Evolutionary conservation across 2,797 vertebrate genomes (phyloP), one percentile per base, ranked within the genome.

Genomic region (Anguilla marmorata): DNA sequence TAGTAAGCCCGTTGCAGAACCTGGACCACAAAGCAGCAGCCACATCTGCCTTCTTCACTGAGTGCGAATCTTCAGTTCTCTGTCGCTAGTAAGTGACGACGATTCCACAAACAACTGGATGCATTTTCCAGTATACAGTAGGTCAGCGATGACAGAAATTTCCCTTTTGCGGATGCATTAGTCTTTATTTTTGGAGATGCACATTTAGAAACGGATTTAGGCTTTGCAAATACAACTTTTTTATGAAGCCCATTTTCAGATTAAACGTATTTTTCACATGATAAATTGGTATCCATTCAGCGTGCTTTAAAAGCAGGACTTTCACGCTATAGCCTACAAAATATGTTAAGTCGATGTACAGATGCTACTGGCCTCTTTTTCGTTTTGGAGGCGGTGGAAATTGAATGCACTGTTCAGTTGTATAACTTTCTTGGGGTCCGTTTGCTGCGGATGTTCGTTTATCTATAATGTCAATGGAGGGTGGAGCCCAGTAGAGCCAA

Each of bases 11-110:
- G 12, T 33, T 41, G 33, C 72, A 76, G 72, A 41, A 76, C 30
- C 72, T 76, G 72, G 30, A 76, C 72, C 27, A 41, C 72, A 41
- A 76, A 76, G 72, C 72, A 76, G 33, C 33, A 37, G 2, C 72
- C 72, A 76, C 72, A 76, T 76, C 72, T 76, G 72, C 72, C 30
- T 76, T 74, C 69, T 74, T 76, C 72, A 76, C 72, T 41, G 30
- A 76, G 72, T 16, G 14, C 33, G 33, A 76, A 76, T 76, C 33
- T 21, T 76, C 33, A 33, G 9, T 76, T 41, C 33, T 37, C 30
- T 76, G 72, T 37, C 72, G 11, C 33, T 76, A 37, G 72, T 76
- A 76, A 76, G 72, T 76, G 16, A 76, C 11, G 11, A 41, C 72
- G 12, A 41, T 37, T 76, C 14, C 72, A 37, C 72, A 41, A 76